phyloP scores from a whole-genome alignment of 1,140 invertebrate genomes.

The Rhynchophorus ferrugineus region DNA sequence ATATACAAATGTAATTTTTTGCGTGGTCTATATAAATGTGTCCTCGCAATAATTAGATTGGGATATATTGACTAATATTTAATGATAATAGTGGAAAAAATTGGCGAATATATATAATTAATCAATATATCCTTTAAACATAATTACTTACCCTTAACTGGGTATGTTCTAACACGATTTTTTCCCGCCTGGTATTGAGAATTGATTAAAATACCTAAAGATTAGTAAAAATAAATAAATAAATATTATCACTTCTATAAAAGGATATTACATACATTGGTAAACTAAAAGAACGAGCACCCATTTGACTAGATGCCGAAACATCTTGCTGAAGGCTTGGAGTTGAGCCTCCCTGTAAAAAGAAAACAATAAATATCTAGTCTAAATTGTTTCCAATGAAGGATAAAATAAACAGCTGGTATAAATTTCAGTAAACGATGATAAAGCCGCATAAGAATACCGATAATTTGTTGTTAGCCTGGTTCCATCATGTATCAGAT shows the following conservation, averaged over 20 bases:
- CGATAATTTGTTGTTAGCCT: constrained; percentile 9
- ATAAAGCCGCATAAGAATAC: constrained; percentile 8
- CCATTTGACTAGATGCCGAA: constrained; percentile 3
- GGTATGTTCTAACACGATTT: constrained; percentile 9
- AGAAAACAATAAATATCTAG: constrained; percentile 2
- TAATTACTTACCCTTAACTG: constrained; percentile 16
- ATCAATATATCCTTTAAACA: too few relatives aligned
- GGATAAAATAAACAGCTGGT: constrained; percentile 5
- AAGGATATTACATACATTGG: too few relatives aligned
- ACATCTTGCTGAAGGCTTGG: constrained; percentile 16
- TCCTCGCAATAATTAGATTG: not conserved
- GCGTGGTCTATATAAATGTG: not conserved
- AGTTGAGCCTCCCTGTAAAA: constrained; percentile 12
- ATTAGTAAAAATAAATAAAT: too few relatives aligned
- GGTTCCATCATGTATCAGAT: constrained; percentile 1
- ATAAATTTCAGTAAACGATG: constrained; percentile 6
- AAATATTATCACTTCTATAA: too few relatives aligned
- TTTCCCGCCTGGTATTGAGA: constrained; percentile 10
- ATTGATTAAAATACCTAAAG: constrained; percentile 11
- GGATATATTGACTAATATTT: too few relatives aligned
- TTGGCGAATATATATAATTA: too few relatives aligned
- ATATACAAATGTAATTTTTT: not conserved
- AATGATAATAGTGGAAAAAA: too few relatives aligned
- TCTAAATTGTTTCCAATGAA: not conserved
- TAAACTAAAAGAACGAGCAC: too few relatives aligned